A percentile compares a stretch with the other conserved stretches of the same genome.
Conservation (phyloP, 2,888 invertebrate genomes). For the Habroteleia sp. region DNA sequence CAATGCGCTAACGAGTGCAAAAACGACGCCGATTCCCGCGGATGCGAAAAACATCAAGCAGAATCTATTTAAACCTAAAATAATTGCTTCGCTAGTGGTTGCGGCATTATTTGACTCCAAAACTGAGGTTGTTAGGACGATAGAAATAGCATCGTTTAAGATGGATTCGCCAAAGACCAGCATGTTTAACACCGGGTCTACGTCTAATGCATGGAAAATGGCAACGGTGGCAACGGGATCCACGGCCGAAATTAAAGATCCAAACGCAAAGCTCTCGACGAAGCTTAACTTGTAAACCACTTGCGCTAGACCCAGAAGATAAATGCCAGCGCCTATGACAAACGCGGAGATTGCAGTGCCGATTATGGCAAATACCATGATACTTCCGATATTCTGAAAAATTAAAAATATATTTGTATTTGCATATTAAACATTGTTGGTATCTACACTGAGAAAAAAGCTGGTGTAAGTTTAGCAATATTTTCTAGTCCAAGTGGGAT, state of each 20-base stretch:
- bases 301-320: slow-evolving; percentile 94
- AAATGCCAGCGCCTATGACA: slow-evolving; percentile 97
- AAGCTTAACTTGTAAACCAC: slow-evolving; percentile 95
- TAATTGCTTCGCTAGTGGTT: slow-evolving; percentile 91
- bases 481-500: too few species aligned
- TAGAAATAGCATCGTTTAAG: slow-evolving; percentile 98
- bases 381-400: slow-evolving; percentile 98
- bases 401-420: too few species aligned
- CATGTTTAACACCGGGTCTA: slow-evolving; percentile 99
- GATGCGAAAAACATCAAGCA: slow-evolving; percentile 99
- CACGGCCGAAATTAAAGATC: slow-evolving; percentile 98
- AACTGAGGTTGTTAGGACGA: slow-evolving; percentile 96
- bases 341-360: slow-evolving; percentile 98
- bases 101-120: slow-evolving; percentile 87
- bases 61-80: slow-evolving; percentile 93
- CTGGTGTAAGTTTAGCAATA: too few species aligned
- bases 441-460: too few species aligned
- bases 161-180: slow-evolving; percentile 98
- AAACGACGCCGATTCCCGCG: slow-evolving; percentile 96
- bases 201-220: slow-evolving; percentile 98
- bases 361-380: slow-evolving; percentile 97
- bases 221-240: slow-evolving; percentile 99
- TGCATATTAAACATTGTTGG: too few species aligned
- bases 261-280: slow-evolving; percentile 99
- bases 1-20: slow-evolving; percentile 95